Evolutionary conservation across 2,888 invertebrate species (phyloP).

Genomic region (Eudemis profundana): DNA sequence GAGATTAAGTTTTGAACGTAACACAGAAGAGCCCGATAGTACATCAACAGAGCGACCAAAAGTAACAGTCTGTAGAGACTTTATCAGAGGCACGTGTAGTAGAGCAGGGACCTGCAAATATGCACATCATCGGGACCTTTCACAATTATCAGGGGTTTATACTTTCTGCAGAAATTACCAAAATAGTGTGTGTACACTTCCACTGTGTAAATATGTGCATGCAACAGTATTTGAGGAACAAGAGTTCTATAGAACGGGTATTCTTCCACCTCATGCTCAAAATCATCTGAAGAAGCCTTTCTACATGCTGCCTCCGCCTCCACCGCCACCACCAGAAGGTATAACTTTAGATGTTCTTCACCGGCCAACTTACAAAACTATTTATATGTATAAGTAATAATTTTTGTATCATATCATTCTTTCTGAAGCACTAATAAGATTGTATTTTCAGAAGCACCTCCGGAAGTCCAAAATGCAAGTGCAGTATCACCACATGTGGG

Average conservation of each 20-base stretch:
- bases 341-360: too few relatives aligned
- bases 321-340: conserved; percentile 58
- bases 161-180: conserved; percentile 72
- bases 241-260: conserved; percentile 63
- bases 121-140: conserved; percentile 62
- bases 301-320: conserved; percentile 48
- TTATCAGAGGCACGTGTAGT: conserved; percentile 64
- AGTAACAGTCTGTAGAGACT: conserved; percentile 66
- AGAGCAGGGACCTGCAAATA: conserved; percentile 60
- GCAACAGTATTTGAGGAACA: conserved; percentile 72
- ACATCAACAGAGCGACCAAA: conserved; percentile 13
- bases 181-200: conserved; percentile 60
- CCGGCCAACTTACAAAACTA: too few relatives aligned
- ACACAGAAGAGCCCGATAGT: conserved; percentile 18
- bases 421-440: neutral
- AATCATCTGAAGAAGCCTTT: conserved; percentile 59
- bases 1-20: conserved; percentile 20
- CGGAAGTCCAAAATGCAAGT: neutral
- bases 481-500: neutral
- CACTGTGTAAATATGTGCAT: conserved; percentile 70
- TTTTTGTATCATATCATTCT: neutral
- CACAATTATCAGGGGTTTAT: conserved; percentile 63
- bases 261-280: conserved; percentile 62
- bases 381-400: too few relatives aligned
- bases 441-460: conserved; percentile 22